These are phyloP conservation scores for Uloborus plumipes DNA, from an alignment of 2,888 invertebrate genomes.

Conservation along the genomic window DNA sequence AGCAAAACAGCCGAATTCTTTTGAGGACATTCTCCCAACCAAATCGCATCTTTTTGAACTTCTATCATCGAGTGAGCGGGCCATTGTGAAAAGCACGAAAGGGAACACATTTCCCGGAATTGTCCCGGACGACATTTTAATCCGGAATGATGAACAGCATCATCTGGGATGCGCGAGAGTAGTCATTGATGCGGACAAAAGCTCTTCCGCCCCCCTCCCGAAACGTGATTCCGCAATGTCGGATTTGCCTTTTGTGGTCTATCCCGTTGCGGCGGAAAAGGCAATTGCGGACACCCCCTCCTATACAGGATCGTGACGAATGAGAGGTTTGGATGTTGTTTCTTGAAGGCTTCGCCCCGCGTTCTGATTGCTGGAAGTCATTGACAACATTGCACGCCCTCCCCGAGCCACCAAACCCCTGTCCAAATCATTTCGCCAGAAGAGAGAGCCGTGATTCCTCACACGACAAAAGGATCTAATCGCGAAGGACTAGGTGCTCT, in stretches of 20 bases:
- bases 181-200: conserved; percentile 53
- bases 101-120: conserved; percentile 54
- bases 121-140: conserved; percentile 63
- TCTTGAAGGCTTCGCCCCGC: conserved; percentile 41
- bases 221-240: conserved; percentile 54
- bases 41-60: conserved; percentile 41
- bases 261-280: conserved; percentile 33
- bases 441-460: conserved; percentile 43
- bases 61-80: conserved; percentile 34
- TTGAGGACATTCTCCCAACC: not conserved
- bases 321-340: conserved; percentile 56
- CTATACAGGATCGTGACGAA: conserved; percentile 43
- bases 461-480: conserved; percentile 53
- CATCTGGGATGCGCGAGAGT: conserved; percentile 49
- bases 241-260: conserved; percentile 44
- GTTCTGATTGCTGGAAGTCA: conserved; percentile 55
- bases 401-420: conserved; percentile 32
- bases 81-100: conserved; percentile 44
- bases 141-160: conserved; percentile 61
- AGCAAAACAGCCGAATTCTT: conserved; percentile 37
- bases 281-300: conserved; percentile 23
- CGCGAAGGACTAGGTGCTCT: conserved; percentile 39
- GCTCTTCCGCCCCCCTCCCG: conserved; percentile 41
- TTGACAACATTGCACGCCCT: conserved; percentile 55
- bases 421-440: conserved; percentile 53